A percentile compares a stretch with the other conserved stretches of the same genome.
Evolutionary conservation across 2,888 invertebrate species (phyloP).

Genomic region (Sphinx pinastri): DNA sequence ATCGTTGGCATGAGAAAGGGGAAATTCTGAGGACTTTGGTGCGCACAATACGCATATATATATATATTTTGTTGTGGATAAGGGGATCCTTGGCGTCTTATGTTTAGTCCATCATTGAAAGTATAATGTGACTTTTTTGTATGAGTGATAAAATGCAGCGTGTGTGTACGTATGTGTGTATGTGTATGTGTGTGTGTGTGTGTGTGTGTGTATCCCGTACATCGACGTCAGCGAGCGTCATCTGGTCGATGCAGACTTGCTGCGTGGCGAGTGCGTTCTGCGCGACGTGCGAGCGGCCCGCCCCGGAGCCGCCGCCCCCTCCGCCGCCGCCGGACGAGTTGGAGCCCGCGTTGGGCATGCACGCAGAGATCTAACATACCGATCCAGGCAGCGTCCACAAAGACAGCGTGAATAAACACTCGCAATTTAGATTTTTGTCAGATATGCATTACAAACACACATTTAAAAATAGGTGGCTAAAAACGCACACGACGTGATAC

Average conservation of each 20-base stretch:
- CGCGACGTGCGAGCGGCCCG: constrained; percentile 52
- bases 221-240: constrained; percentile 89
- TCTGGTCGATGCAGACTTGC: constrained; percentile 92
- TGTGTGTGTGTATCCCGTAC: constrained; percentile 72
- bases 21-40: too few relatives aligned
- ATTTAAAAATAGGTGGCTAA: too few relatives aligned
- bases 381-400: constrained; percentile 60
- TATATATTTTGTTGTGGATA: too few relatives aligned
- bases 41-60: too few relatives aligned
- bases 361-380: constrained; percentile 67
- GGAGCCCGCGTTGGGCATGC: constrained; percentile 70
- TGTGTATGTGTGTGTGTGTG: not conserved
- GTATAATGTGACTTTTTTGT: too few relatives aligned
- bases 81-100: too few relatives aligned
- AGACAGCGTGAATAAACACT: constrained; percentile 48
- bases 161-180: not conserved
- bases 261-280: constrained; percentile 84
- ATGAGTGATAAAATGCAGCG: too few relatives aligned
- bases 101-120: too few relatives aligned
- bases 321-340: constrained; percentile 50
- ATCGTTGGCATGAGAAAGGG: too few relatives aligned
- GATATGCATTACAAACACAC: constrained; percentile 25
- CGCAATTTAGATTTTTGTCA: not conserved
- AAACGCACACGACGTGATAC: too few relatives aligned
- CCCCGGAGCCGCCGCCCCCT: constrained; percentile 65